Conservation (phyloP, 2,113 vertebrate genomes). For the Siniperca chuatsi region DNA sequence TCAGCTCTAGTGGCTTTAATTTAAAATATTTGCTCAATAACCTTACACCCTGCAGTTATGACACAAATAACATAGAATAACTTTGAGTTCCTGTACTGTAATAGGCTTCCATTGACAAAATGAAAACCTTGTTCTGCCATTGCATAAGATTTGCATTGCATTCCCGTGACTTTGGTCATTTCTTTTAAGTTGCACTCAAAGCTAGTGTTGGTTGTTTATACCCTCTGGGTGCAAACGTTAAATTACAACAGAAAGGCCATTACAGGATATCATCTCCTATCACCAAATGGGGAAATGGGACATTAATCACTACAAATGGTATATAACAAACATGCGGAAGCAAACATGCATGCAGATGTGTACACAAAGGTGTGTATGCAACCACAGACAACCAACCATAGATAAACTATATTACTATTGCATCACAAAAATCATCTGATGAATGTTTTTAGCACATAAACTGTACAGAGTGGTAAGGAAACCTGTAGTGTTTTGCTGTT, state of each 20-base stretch:
- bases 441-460: background rate
- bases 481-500: background rate
- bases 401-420: background rate
- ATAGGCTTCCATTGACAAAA: background rate
- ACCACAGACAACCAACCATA: background rate
- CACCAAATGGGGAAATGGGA: slow-evolving; percentile 35
- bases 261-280: slow-evolving; percentile 59
- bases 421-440: background rate
- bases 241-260: slow-evolving; percentile 57
- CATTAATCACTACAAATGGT: slow-evolving; percentile 56
- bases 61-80: background rate
- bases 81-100: background rate
- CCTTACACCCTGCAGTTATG: background rate
- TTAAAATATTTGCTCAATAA: background rate
- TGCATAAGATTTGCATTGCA: background rate
- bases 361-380: background rate
- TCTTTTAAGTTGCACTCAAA: slow-evolving; percentile 8
- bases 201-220: slow-evolving; percentile 33
- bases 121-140: background rate
- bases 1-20: background rate
- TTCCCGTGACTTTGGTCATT: background rate
- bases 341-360: slow-evolving; percentile 6
- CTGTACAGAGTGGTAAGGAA: background rate
- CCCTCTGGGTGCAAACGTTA: slow-evolving; percentile 24
- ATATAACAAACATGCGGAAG: slow-evolving; percentile 6